A percentile compares a stretch with the other conserved stretches of the same genome.
phyloP scores from a whole-genome alignment of 2,113 vertebrate genomes.

The Sorex araneus region DNA sequence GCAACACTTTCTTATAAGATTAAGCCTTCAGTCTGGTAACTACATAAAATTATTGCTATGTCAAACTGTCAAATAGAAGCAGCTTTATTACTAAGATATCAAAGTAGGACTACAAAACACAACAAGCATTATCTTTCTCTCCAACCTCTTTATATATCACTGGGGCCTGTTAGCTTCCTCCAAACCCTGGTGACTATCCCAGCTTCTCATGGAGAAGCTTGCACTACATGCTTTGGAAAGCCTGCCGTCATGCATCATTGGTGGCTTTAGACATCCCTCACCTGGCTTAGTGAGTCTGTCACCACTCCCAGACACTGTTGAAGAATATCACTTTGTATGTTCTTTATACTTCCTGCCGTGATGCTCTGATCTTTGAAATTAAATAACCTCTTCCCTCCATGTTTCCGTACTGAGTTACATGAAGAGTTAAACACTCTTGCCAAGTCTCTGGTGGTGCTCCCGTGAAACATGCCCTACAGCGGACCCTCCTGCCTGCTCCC shows the following conservation, averaged over 20 bases:
- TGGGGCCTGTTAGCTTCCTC: background rate
- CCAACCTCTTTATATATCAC: background rate
- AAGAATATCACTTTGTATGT: background rate
- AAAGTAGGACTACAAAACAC: background rate
- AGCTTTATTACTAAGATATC: background rate
- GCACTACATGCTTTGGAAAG: background rate
- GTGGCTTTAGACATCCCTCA: background rate
- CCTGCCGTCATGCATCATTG: background rate
- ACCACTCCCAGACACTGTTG: background rate
- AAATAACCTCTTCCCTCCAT: conserved; percentile 4
- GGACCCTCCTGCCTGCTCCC: too few species aligned
- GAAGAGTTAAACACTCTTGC: conserved; percentile 14
- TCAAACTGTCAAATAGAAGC: background rate
- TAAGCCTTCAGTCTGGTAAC: background rate
- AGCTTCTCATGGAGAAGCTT: background rate
- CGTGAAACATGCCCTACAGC: too few species aligned
- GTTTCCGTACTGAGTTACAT: conserved; percentile 5
- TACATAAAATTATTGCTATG: conserved; percentile 8
- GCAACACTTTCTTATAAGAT: background rate
- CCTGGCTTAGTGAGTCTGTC: background rate
- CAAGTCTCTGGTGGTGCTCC: background rate
- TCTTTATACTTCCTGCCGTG: background rate
- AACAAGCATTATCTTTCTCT: background rate
- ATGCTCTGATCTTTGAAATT: conserved; percentile 2
- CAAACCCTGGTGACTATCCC: background rate